phyloP scores from a whole-genome alignment of 92 coral and sea anemone genomes.

The Pocillopora meandrina region DNA sequence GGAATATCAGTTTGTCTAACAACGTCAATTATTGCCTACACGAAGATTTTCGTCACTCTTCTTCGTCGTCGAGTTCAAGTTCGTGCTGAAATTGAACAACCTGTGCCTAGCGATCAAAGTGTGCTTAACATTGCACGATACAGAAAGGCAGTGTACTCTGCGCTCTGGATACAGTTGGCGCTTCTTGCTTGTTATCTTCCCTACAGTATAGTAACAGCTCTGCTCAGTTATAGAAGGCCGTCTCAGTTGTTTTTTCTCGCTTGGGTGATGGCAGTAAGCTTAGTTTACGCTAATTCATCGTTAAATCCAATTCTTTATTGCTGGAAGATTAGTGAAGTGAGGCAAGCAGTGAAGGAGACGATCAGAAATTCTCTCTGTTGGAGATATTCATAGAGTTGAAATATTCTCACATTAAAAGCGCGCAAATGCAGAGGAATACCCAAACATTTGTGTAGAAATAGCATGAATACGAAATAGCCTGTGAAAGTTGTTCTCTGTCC shows the following conservation, averaged over 20 bases:
- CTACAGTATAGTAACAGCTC: background rate
- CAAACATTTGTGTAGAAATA: too few species aligned
- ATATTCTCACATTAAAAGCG: too few species aligned
- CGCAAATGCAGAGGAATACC: too few species aligned
- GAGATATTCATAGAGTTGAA: too few species aligned
- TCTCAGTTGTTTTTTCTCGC: background rate
- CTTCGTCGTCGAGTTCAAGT: background rate
- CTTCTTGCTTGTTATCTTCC: background rate
- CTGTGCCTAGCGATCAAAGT: background rate
- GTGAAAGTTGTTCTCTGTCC: too few species aligned
- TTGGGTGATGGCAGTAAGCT: background rate
- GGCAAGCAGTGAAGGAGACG: background rate
- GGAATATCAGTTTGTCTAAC: background rate
- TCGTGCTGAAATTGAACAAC: background rate
- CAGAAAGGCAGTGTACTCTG: slow-evolving; percentile 21
- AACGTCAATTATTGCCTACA: slow-evolving; percentile 10
- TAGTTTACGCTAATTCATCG: background rate
- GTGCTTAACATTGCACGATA: slow-evolving; percentile 24
- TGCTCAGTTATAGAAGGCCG: background rate
- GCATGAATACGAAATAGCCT: too few species aligned
- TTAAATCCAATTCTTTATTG: background rate
- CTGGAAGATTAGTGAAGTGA: background rate
- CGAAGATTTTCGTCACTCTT: slow-evolving; percentile 8
- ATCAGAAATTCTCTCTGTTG: too few species aligned
- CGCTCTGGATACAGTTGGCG: slow-evolving; percentile 8